Evolutionary conservation across 1,140 invertebrate genomes (phyloP).

Genomic region (Mizuhopecten yessoensis): DNA sequence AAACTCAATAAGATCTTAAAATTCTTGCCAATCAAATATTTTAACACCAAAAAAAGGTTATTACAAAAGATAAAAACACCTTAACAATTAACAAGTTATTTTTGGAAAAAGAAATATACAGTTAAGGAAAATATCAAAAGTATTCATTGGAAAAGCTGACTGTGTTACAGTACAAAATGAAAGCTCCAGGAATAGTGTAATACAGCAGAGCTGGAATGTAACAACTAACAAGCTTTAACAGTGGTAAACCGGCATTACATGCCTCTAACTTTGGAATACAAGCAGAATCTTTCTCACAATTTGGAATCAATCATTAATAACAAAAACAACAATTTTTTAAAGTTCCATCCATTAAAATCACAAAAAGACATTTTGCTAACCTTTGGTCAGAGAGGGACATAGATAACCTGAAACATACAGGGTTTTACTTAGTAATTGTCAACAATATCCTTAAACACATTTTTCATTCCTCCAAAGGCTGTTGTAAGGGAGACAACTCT

Average conservation of each 20-base stretch:
- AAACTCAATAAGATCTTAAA: neutral
- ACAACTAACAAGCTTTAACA: slow-evolving; percentile 12
- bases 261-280: neutral
- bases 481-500: slow-evolving; percentile 14
- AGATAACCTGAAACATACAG: too few species aligned
- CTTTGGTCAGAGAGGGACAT: neutral
- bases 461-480: too few species aligned
- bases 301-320: neutral
- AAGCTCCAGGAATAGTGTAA: neutral
- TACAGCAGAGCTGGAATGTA: neutral
- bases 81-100: neutral
- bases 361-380: neutral
- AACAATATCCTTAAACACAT: too few species aligned
- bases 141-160: neutral
- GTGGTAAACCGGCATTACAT: neutral
- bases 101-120: neutral
- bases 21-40: neutral
- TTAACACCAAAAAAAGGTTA: neutral
- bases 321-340: neutral
- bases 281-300: neutral
- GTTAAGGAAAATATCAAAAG: neutral
- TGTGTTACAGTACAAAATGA: neutral
- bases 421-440: too few species aligned
- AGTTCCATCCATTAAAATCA: neutral
- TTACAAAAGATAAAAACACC: neutral